Evolutionary conservation across 2,797 vertebrate genomes (phyloP).

Genomic region (Florisuga fusca): DNA sequence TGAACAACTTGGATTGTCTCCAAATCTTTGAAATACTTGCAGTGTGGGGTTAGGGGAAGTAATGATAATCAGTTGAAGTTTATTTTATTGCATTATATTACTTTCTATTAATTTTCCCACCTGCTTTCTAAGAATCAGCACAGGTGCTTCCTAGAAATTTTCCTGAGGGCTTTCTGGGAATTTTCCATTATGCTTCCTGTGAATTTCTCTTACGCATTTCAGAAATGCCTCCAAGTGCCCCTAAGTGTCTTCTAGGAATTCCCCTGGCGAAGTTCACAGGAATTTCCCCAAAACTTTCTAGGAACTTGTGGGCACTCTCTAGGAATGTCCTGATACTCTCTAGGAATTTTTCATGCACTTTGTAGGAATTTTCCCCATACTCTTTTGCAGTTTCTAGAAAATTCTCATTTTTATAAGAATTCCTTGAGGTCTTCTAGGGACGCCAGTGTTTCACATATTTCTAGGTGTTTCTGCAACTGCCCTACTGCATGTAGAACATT

Average conservation of each 20-base stretch:
- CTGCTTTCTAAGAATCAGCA: background rate
- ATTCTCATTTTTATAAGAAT: background rate
- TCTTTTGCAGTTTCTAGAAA: background rate
- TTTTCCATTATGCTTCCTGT: background rate
- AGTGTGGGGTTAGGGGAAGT: background rate
- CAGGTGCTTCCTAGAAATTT: background rate
- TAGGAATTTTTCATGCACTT: background rate
- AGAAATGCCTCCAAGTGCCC: background rate
- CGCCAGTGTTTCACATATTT: background rate
- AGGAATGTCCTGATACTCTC: background rate
- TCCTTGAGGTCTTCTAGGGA: background rate
- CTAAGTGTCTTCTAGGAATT: background rate
- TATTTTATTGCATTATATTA: background rate
- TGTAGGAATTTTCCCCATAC: background rate
- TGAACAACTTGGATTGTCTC: background rate
- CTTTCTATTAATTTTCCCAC: background rate
- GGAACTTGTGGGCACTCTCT: background rate
- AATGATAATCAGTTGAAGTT: background rate
- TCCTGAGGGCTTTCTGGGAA: background rate
- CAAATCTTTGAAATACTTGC: background rate
- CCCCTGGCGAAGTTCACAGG: background rate
- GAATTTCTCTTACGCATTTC: background rate
- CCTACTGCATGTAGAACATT: background rate
- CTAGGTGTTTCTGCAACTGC: background rate
- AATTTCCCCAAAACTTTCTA: background rate